These are phyloP conservation scores for Conus ventricosus DNA, from an alignment of 1,140 invertebrate genomes.

Conservation along the genomic window DNA sequence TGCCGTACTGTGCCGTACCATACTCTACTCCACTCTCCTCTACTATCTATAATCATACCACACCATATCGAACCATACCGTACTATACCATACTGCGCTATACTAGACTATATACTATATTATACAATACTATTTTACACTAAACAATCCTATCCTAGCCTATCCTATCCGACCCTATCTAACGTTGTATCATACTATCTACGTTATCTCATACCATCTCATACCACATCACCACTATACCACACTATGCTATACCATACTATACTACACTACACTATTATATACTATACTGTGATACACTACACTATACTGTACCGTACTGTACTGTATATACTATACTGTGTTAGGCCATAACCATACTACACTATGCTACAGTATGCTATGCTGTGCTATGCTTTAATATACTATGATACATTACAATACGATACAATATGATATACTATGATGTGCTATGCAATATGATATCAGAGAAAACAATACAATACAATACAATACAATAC, in stretches of 20 bases:
- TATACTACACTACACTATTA: too few species aligned
- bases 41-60: too few species aligned
- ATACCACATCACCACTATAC: not conserved
- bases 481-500: slow-evolving; percentile 9
- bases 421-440: not conserved
- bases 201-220: too few species aligned
- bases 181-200: too few species aligned
- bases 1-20: too few species aligned
- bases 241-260: not conserved
- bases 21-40: too few species aligned
- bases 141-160: not conserved
- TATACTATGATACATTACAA: too few species aligned
- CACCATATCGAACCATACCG: too few species aligned
- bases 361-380: not conserved
- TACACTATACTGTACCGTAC: not conserved
- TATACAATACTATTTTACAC: not conserved
- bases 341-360: too few species aligned
- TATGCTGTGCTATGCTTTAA: too few species aligned
- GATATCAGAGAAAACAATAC: not conserved
- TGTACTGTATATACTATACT: too few species aligned
- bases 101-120: not conserved
- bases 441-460: not conserved
- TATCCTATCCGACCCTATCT: not conserved
- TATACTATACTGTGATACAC: not conserved
- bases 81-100: not conserved